Evolutionary conservation across 2,888 invertebrate genomes (phyloP), one percentile per base, ranked within the genome.

Genomic region (Chalcosyrphus nemorum): DNA sequence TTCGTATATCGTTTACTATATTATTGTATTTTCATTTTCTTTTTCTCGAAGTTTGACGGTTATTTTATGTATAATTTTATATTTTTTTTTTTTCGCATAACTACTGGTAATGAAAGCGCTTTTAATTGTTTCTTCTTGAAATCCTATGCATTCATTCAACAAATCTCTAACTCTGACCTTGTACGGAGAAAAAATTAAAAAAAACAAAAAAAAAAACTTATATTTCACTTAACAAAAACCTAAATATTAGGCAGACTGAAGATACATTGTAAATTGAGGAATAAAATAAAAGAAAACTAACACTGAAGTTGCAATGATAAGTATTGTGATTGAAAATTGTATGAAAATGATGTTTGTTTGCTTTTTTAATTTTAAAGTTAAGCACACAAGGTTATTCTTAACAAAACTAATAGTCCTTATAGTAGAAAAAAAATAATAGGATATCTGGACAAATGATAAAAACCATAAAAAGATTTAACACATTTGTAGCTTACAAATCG

Each of bases 171-270:
- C 24, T 56, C 21, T 35, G 15, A 63, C 17, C 24, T 43, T 59
- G 29, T 13, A 43, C 19, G 52, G 38, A 7, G 13, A 17, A 74
- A 17, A 45, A 66, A 50, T 27, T 45, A 56, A 17, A 50, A 43
- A 45, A 15, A 27, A 13, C 29, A 41, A 4, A 66, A 47, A 21
- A 35, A 56, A 61, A n/a, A n/a, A n/a, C n/a, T n/a, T n/a, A n/a
- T 65, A 38, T n/a, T 38, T 38, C 38, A 38, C 13, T 38, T 41
- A 61, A 50, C 54, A 68, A 72, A 71, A 82, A 77, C 82, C 82
- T 82, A 82, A 82, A 82, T 82, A 82, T 82, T 82, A 82, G 82
- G 82, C 72, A 82, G 77, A 78, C 68, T 63, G 54, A 70, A 56
- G 24, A 47, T 19, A 29, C n/a, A 17, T 21, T 50, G 50, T 38